Percentiles rank a stretch among this genome's conserved stretches.
phyloP scores from a whole-genome alignment of 2,113 vertebrate species.

The Vulpes ferrilata region DNA sequence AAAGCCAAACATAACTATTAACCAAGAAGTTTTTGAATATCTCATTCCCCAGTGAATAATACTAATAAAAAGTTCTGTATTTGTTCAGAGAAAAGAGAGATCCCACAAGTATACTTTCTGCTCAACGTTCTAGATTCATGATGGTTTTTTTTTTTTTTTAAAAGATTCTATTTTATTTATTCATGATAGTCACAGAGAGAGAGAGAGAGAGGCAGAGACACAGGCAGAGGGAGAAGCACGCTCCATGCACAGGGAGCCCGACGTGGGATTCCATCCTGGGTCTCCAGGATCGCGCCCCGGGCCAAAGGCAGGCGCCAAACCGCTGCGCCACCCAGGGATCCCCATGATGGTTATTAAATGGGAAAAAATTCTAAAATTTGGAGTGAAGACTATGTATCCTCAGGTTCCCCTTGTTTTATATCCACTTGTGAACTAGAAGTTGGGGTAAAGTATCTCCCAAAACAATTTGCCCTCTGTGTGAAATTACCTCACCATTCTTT shows the following conservation, averaged over 20 bases:
- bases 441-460: not conserved
- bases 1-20: slow-evolving; percentile 62
- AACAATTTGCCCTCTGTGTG: not conserved
- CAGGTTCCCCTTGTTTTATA: not conserved
- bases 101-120: not conserved
- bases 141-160: too few relatives aligned
- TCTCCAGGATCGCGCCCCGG: too few relatives aligned
- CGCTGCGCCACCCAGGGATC: too few relatives aligned
- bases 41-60: slow-evolving; percentile 3
- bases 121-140: not conserved
- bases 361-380: slow-evolving; percentile 22
- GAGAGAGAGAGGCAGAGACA: too few relatives aligned
- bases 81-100: not conserved
- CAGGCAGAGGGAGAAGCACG: too few relatives aligned
- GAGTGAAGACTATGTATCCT: not conserved
- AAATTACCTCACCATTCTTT: slow-evolving; percentile 32
- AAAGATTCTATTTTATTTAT: too few relatives aligned
- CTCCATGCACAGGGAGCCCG: too few relatives aligned
- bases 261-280: too few relatives aligned
- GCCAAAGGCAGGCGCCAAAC: too few relatives aligned
- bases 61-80: not conserved
- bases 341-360: not conserved
- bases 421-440: not conserved
- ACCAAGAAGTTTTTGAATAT: not conserved
- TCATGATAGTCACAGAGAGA: too few relatives aligned